phyloP scores from a whole-genome alignment of 2,797 vertebrate genomes.

The Arctocebus calabarensis region DNA sequence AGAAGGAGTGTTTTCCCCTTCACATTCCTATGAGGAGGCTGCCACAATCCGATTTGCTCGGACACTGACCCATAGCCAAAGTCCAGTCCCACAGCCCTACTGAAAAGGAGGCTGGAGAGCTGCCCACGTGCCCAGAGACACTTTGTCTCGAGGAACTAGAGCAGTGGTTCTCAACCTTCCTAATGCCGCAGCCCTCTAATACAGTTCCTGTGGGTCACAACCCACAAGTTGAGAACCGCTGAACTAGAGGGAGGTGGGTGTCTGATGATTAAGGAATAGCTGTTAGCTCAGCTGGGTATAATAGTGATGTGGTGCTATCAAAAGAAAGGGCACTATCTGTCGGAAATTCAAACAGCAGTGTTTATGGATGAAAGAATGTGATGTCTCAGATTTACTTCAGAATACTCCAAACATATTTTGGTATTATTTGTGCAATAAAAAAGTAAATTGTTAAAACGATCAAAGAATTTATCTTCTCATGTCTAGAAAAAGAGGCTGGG shows the following conservation, averaged over 20 bases:
- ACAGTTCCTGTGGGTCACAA: no score
- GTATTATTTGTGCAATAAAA: neutral
- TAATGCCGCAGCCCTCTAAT: no score
- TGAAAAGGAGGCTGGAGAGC: no score
- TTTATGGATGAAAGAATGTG: neutral
- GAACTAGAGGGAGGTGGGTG: no score
- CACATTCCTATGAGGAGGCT: neutral
- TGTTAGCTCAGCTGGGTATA: neutral
- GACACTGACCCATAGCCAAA: fast-evolving
- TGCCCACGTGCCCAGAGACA: neutral
- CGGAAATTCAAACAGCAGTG: neutral
- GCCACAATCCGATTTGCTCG: neutral
- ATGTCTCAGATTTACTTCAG: neutral
- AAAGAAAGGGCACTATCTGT: neutral
- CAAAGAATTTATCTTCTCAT: neutral
- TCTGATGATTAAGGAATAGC: neutral
- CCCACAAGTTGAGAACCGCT: no score
- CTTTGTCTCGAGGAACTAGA: neutral
- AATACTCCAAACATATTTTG: neutral
- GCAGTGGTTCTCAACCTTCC: neutral
- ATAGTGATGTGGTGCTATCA: neutral
- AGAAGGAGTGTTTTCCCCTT: neutral
- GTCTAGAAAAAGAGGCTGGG: neutral
- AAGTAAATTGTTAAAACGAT: neutral
- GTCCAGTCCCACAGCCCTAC: neutral